phyloP scores from a whole-genome alignment of 2,797 vertebrate species.

The Aselliscus stoliczkanus region DNA sequence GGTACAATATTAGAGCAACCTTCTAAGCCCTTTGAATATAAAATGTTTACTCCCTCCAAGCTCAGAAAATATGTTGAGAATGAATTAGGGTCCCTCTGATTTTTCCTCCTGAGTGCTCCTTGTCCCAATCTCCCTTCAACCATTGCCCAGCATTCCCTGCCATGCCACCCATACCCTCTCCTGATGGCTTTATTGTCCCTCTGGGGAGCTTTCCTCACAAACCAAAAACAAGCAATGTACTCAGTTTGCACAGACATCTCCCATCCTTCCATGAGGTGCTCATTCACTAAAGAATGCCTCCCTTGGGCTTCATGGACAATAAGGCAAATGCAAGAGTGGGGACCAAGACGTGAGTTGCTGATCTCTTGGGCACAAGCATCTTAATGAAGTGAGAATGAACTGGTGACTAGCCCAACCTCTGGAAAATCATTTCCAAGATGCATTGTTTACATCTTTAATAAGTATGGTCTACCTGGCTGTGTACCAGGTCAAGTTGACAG shows the following conservation, averaged over 20 bases:
- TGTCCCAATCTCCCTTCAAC: not conserved
- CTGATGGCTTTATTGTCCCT: not conserved
- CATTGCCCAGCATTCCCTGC: not conserved
- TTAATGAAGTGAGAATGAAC: conserved; percentile 30
- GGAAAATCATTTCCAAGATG: conserved; percentile 8
- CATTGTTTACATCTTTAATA: conserved; percentile 25
- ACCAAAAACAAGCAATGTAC: not conserved
- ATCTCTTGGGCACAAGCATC: conserved; percentile 25
- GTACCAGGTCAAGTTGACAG: not conserved
- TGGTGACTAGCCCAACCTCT: not conserved
- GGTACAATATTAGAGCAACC: not conserved
- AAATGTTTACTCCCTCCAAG: not conserved
- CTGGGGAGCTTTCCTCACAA: not conserved
- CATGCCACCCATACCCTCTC: not conserved
- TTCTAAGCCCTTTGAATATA: conserved; percentile 23
- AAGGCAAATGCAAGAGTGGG: not conserved
- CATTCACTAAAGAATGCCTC: conserved; percentile 18
- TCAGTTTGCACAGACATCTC: not conserved
- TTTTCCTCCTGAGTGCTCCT: not conserved
- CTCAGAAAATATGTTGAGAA: not conserved
- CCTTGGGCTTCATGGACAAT: not conserved
- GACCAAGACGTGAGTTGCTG: conserved; percentile 12
- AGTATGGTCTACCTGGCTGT: not conserved
- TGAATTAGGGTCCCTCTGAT: not conserved
- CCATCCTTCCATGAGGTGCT: not conserved